These are phyloP conservation scores for Boulengeromyrus knoepffleri DNA, from an alignment of 2,113 vertebrate species.

Conservation along the genomic window DNA sequence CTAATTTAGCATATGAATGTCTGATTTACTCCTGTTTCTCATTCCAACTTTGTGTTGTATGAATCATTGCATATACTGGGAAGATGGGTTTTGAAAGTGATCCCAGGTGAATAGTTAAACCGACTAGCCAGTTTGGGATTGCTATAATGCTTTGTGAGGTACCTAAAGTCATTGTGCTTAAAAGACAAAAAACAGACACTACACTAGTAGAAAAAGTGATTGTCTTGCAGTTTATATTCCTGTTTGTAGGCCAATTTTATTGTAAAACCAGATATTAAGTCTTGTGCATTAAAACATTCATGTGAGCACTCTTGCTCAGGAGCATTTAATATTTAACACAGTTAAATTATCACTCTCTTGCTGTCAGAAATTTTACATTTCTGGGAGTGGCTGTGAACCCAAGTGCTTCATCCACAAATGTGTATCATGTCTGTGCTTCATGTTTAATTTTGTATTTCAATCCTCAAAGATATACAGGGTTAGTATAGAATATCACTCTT, in stretches of 20 bases:
- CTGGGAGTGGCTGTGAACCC: neutral
- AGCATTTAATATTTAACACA: neutral
- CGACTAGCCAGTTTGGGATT: neutral
- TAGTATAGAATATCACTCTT: neutral
- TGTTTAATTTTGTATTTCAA: constrained; percentile 11
- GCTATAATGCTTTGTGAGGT: neutral
- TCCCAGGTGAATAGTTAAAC: neutral
- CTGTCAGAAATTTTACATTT: neutral
- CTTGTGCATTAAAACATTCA: neutral
- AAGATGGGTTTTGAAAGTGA: neutral
- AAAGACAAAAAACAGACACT: neutral
- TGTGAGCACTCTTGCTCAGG: neutral
- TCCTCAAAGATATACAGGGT: neutral
- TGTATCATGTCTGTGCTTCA: neutral
- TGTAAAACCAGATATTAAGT: neutral
- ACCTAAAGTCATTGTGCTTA: neutral
- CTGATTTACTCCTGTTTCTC: neutral
- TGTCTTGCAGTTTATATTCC: neutral
- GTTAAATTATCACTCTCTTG: neutral
- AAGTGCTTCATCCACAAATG: neutral
- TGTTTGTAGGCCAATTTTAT: neutral
- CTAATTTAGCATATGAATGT: neutral
- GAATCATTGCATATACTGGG: neutral
- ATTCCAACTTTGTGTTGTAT: neutral
- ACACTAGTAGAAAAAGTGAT: neutral